Percentiles rank a stretch among this genome's conserved stretches.
Evolutionary conservation across 2,113 vertebrate genomes (phyloP).

Genomic region (Myxocyprinus asiaticus): DNA sequence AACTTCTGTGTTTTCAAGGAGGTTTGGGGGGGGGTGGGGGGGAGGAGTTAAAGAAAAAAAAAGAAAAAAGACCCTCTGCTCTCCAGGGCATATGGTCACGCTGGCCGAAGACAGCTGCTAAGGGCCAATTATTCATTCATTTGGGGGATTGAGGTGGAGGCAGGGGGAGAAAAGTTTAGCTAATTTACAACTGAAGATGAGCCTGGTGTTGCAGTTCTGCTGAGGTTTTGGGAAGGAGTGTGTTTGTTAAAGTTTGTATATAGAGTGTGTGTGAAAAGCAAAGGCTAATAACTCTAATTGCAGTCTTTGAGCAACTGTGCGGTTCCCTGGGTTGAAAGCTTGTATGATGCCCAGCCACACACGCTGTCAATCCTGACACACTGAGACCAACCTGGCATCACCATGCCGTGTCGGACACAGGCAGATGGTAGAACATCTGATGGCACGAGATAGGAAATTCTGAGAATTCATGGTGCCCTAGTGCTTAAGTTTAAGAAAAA

Average conservation of each 20-base stretch:
- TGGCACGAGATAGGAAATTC: not conserved
- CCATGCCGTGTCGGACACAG: constrained; percentile 46
- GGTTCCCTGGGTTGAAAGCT: constrained; percentile 30
- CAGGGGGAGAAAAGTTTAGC: constrained; percentile 10
- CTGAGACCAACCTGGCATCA: constrained; percentile 50
- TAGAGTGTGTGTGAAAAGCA: not conserved
- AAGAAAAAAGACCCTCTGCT: not conserved
- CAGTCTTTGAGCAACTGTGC: constrained; percentile 18
- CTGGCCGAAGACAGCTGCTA: constrained; percentile 60
- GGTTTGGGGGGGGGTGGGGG: constrained; percentile 51
- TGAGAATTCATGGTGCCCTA: constrained; percentile 10
- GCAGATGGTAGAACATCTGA: constrained; percentile 44
- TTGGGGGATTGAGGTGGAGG: constrained; percentile 41
- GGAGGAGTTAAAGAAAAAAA: not conserved
- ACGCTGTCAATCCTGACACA: constrained; percentile 59
- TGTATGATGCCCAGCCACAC: constrained; percentile 50
- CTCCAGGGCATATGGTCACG: constrained; percentile 58
- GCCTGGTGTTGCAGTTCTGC: not conserved
- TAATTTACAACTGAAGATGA: constrained; percentile 4
- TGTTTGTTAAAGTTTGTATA: constrained; percentile 11
- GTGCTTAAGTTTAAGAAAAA: too few relatives aligned
- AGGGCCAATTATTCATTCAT: constrained; percentile 50
- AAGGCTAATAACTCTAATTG: constrained; percentile 48
- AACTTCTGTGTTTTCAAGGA: constrained; percentile 38
- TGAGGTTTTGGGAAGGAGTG: not conserved